Conservation (phyloP, 2,888 invertebrate species). For the Polylopha cassiicola region DNA sequence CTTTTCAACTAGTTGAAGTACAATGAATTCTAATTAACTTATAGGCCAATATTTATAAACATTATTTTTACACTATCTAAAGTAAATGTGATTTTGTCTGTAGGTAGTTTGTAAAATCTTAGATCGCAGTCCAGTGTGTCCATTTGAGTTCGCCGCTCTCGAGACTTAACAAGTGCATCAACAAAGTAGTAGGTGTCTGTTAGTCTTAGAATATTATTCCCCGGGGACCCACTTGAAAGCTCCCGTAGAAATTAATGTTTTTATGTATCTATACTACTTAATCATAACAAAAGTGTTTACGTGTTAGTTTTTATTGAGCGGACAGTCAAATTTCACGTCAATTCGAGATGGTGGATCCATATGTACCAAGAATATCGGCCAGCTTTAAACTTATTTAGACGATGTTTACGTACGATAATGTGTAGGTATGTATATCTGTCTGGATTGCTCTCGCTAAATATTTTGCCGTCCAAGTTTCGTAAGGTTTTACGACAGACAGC, state of each 20-base stretch:
- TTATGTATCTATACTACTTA: no score
- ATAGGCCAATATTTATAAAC: slow-evolving; percentile 73
- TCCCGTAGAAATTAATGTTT: no score
- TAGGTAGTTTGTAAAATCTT: slow-evolving; percentile 51
- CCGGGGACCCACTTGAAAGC: no score
- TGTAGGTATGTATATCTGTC: slow-evolving; percentile 16
- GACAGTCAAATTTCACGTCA: slow-evolving; percentile 16
- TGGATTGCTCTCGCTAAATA: slow-evolving; percentile 46
- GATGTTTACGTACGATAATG: slow-evolving; percentile 14
- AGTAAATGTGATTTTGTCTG: slow-evolving; percentile 68
- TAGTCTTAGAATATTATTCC: no score
- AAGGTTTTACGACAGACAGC: slow-evolving; percentile 43
- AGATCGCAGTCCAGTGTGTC: slow-evolving; percentile 59
- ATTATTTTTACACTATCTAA: slow-evolving; percentile 76
- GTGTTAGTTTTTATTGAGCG: slow-evolving; percentile 1
- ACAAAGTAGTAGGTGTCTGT: no score
- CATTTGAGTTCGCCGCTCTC: slow-evolving; percentile 24
- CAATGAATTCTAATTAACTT: slow-evolving; percentile 67
- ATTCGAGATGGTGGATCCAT: slow-evolving; percentile 6
- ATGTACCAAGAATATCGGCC: slow-evolving; percentile 17
- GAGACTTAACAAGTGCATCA: no score
- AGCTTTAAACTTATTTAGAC: slow-evolving; percentile 20
- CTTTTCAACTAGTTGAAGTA: slow-evolving; percentile 72
- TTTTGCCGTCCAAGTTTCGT: slow-evolving; percentile 73
- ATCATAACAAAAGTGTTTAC: slow-evolving; percentile 4